Conservation (phyloP, 2,888 invertebrate species). For the Zele albiditarsus region DNA sequence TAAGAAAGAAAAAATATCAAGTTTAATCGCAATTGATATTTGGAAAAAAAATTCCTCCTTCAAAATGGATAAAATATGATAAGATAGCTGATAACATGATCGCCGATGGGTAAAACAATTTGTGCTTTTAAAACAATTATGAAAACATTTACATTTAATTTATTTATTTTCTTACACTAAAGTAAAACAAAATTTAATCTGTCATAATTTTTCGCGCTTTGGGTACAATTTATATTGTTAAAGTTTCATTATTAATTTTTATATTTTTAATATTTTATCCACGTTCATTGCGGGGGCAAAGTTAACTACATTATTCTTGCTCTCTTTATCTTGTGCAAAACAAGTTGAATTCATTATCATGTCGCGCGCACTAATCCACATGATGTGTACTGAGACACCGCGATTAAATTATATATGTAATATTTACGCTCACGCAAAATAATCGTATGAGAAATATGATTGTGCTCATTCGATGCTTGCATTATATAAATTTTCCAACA, state of each 20-base stretch:
- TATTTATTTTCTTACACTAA: neutral
- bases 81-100: neutral
- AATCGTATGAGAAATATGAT: constrained; percentile 1
- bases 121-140: neutral
- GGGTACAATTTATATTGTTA: too few species aligned
- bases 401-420: neutral
- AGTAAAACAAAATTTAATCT: too few species aligned
- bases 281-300: constrained; percentile 35
- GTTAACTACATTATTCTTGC: constrained; percentile 39
- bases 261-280: constrained; percentile 18
- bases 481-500: constrained; percentile 3
- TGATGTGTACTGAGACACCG: constrained; percentile 39
- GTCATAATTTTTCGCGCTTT: too few species aligned
- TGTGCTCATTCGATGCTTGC: neutral
- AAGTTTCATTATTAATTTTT: too few species aligned
- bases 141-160: neutral
- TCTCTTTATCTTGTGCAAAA: constrained; percentile 56
- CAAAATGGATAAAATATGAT: neutral
- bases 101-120: neutral
- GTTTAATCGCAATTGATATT: constrained; percentile 4
- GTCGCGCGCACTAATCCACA: constrained; percentile 48
- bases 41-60: neutral
- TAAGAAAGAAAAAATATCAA: neutral
- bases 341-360: constrained; percentile 56
- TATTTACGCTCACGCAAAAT: constrained; percentile 4